These are phyloP conservation scores for Phaedon cochleariae DNA, from an alignment of 2,888 invertebrate species.

Conservation along the genomic window DNA sequence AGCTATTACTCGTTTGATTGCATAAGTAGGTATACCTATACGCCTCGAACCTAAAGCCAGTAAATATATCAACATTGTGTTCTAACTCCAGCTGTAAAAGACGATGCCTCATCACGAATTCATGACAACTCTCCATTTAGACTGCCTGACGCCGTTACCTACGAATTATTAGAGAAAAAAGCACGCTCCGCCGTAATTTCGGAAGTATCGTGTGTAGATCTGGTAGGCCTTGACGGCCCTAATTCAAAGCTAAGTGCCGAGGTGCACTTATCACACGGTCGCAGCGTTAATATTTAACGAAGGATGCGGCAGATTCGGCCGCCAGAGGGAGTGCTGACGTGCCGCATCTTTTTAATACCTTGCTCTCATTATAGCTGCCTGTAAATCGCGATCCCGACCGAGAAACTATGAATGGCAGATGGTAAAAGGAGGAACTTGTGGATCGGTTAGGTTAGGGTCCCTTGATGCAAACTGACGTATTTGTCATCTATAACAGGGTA, in stretches of 20 bases:
- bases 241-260: slow-evolving; percentile 57
- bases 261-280: slow-evolving; percentile 59
- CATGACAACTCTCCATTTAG: slow-evolving; percentile 43
- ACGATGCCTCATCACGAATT: slow-evolving; percentile 40
- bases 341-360: slow-evolving; percentile 60
- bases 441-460: no score
- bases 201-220: slow-evolving; percentile 54
- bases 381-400: slow-evolving; percentile 62
- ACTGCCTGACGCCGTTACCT: slow-evolving; percentile 31
- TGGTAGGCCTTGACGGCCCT: slow-evolving; percentile 50
- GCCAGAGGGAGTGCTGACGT: slow-evolving; percentile 51
- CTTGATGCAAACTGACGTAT: no score
- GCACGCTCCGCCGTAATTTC: slow-evolving; percentile 57
- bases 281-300: slow-evolving; percentile 61
- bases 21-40: no score
- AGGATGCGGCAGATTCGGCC: slow-evolving; percentile 51
- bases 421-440: no score
- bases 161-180: slow-evolving; percentile 52
- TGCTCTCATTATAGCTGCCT: slow-evolving; percentile 61
- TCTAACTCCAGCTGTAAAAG: slow-evolving; percentile 14
- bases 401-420: slow-evolving; percentile 7
- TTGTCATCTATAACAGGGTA: no score
- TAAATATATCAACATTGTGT: neutral
- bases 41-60: no score
- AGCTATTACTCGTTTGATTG: no score